Base-by-base conservation (phyloP, 2,797 vertebrate genomes). In the Tokudaia tokunoshimensis region DNA sequence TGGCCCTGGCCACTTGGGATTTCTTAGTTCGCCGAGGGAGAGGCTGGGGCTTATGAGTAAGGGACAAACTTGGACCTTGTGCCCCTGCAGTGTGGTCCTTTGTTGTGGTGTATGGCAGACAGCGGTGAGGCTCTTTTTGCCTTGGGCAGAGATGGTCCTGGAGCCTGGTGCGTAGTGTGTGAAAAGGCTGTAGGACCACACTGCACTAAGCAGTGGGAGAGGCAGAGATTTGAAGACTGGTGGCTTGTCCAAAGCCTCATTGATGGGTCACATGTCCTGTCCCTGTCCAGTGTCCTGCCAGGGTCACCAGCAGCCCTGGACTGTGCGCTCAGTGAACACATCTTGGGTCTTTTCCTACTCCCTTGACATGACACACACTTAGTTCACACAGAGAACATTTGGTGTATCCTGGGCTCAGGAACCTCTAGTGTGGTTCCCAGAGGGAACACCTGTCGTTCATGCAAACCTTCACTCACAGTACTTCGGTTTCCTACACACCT, bases 381-480 rank as follows among this genome's bases (percentile, higher is more conserved):
- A 15, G 61, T 34, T 19, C 11, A 65, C 26, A 3, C n/a, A 13
- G 55, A 52, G 31, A 47, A 22, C 11, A 65, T 24, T 5, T 15
- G 20, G 52, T 59, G 14, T 13, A 1, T 8, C 29, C 89, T 6
- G 15, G 9, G n/a, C 37, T 41, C 19, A 0, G 14, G 55, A 34
- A 0, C 29, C 59, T 63, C n/a, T 6, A 7, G 29, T 6, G 0
- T 0, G 4, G 50, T 26, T 67, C 67, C 15, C 15, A 31, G 75
- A 70, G 76, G 74, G 65, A 55, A 29, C 34, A 52, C 37, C 24
- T 41, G 50, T 50, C 24, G 0, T 52, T 13, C 8, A 6, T 29
- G 29, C 63, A 37, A 0, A 83, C 4, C 34, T 7, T 31, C 4
- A 2, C 5, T n/a, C 4, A 2, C 3, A 55, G 1, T 13, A 0